Conservation (phyloP, 2,797 vertebrate genomes). For the Limosa lapponica region DNA sequence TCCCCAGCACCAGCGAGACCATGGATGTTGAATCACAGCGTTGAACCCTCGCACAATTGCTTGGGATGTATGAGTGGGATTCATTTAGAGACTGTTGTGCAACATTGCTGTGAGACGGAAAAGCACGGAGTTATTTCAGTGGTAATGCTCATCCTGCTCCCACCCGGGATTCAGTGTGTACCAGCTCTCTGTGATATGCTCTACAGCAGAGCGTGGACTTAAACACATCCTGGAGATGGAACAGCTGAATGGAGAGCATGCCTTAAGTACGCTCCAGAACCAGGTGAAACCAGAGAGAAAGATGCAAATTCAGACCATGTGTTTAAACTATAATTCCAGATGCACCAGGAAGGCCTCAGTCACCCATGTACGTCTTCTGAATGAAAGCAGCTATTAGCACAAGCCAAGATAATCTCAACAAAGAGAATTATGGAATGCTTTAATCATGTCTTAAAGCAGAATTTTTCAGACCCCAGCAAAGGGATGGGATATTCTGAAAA, state of each 20-base stretch:
- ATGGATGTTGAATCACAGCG: not conserved
- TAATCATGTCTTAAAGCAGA: not conserved
- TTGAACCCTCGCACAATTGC: not conserved
- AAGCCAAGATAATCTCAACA: not conserved
- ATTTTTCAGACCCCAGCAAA: not conserved
- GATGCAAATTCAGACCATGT: not conserved
- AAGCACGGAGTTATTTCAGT: not conserved
- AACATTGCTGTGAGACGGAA: rapidly evolving
- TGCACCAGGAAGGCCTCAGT: not conserved
- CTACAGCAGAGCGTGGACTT: not conserved
- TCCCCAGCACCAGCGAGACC: not conserved
- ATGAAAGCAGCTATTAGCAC: not conserved
- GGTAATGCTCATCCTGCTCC: not conserved
- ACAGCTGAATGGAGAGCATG: rapidly evolving
- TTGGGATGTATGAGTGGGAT: not conserved
- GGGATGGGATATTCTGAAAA: not conserved
- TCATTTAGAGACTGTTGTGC: not conserved
- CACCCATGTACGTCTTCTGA: not conserved
- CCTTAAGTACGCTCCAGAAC: not conserved
- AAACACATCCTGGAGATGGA: not conserved
- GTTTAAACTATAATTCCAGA: not conserved
- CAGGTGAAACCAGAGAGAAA: not conserved
- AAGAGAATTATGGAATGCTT: not conserved
- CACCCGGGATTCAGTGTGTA: not conserved
- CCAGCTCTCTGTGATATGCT: not conserved